A percentile compares a stretch with the other conserved stretches of the same genome.
These are phyloP conservation scores for Dunckerocampus dactyliophorus DNA, from an alignment of 2,113 vertebrate genomes.

Conservation along the genomic window DNA sequence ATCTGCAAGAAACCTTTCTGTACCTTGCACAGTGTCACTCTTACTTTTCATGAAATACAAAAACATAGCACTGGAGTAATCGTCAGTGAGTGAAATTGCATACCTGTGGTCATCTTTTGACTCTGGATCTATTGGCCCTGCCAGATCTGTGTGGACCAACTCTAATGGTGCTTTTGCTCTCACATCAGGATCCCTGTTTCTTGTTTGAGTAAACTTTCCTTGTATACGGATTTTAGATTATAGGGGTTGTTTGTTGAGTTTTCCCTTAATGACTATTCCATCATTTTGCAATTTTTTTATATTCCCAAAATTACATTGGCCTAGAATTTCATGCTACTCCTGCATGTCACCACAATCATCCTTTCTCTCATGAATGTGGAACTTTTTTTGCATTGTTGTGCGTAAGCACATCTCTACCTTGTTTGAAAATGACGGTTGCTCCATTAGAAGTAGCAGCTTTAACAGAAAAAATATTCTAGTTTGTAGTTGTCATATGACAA, in stretches of 20 bases:
- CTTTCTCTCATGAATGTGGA: not conserved
- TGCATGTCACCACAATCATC: no score
- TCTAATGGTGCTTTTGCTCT: slow-evolving; percentile 17
- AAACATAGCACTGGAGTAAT: slow-evolving; percentile 26
- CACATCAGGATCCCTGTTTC: slow-evolving; percentile 4
- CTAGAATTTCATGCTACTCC: not conserved
- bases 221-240: not conserved
- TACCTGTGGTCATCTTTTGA: slow-evolving; percentile 18
- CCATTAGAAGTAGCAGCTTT: not conserved
- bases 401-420: not conserved
- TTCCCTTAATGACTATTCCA: not conserved
- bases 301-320: not conserved
- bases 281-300: not conserved
- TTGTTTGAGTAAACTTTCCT: not conserved
- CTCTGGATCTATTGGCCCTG: slow-evolving; percentile 3
- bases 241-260: not conserved
- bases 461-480: not conserved
- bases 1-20: slow-evolving; percentile 30
- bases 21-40: slow-evolving; percentile 8
- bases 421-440: not conserved
- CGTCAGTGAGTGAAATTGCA: slow-evolving; percentile 27
- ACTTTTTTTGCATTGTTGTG: not conserved
- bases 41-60: slow-evolving; percentile 32
- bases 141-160: slow-evolving; percentile 13
- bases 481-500: no score